phyloP scores from a whole-genome alignment of 2,113 vertebrate species.

The Microcebus tavaratra region DNA sequence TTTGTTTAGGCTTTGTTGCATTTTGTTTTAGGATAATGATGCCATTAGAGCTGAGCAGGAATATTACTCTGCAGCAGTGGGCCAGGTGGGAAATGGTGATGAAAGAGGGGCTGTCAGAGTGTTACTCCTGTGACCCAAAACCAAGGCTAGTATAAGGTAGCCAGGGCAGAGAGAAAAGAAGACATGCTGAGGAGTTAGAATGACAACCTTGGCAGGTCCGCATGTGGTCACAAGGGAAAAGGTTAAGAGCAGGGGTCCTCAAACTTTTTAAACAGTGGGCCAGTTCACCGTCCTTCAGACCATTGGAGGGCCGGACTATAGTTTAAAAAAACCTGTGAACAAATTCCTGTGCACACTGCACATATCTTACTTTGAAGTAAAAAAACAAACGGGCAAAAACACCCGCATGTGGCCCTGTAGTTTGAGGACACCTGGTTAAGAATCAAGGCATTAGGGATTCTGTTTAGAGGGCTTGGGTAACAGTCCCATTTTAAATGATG shows the following conservation, averaged over 20 bases:
- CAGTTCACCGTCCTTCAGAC: too few relatives aligned
- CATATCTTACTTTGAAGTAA: too few relatives aligned
- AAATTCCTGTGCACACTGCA: too few relatives aligned
- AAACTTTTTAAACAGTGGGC: too few relatives aligned
- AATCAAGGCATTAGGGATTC: not conserved
- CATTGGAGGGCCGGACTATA: too few relatives aligned
- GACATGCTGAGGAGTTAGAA: not conserved
- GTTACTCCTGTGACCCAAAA: not conserved
- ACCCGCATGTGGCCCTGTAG: too few relatives aligned
- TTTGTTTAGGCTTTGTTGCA: not conserved
- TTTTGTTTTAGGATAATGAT: not conserved
- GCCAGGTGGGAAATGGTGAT: rapidly evolving
- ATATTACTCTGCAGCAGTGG: not conserved
- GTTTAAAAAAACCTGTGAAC: too few relatives aligned
- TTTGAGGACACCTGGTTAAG: too few relatives aligned
- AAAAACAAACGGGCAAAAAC: too few relatives aligned
- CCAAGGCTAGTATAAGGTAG: not conserved
- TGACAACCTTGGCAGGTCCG: rapidly evolving
- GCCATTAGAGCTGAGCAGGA: not conserved
- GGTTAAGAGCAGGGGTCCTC: too few relatives aligned
- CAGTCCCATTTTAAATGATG: not conserved
- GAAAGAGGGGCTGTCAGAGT: too few relatives aligned
- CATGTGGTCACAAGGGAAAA: not conserved
- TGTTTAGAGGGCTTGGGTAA: not conserved
- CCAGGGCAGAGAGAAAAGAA: not conserved